A percentile compares a stretch with the other conserved stretches of the same genome.
Evolutionary conservation across 2,888 invertebrate species (phyloP).

Genomic region (Blera fallax): DNA sequence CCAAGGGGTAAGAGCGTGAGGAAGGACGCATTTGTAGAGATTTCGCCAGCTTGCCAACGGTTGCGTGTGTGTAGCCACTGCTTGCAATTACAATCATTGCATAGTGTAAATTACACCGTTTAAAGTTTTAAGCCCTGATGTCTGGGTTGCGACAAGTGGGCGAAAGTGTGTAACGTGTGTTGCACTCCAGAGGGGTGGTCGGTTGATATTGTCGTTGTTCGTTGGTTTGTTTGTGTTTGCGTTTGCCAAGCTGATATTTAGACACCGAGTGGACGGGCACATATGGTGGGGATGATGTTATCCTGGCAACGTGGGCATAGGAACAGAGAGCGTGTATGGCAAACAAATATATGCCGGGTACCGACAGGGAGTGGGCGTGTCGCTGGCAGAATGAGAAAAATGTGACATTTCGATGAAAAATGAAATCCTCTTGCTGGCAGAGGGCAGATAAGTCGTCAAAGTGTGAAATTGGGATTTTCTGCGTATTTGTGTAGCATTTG

Average conservation of each 20-base stretch:
- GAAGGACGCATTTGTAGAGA: slow-evolving; percentile 31
- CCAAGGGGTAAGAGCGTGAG: not conserved
- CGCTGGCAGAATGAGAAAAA: slow-evolving; percentile 31
- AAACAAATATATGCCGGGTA: slow-evolving; percentile 44
- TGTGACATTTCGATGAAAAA: slow-evolving; percentile 70
- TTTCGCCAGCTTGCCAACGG: slow-evolving; percentile 13
- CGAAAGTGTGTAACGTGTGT: not conserved
- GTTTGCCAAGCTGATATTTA: slow-evolving; percentile 63
- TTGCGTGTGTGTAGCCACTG: slow-evolving; percentile 40
- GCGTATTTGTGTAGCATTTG: slow-evolving; percentile 52
- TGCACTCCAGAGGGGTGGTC: not conserved
- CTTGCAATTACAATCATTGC: slow-evolving; percentile 69
- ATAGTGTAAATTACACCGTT: slow-evolving; percentile 68
- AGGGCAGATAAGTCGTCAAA: slow-evolving; percentile 69
- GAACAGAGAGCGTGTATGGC: not conserved
- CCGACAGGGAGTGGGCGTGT: slow-evolving; percentile 46
- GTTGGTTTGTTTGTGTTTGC: slow-evolving; percentile 62
- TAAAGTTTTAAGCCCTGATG: slow-evolving; percentile 69
- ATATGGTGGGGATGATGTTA: slow-evolving; percentile 58
- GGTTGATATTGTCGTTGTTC: slow-evolving; percentile 32
- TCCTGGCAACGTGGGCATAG: not conserved
- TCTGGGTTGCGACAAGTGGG: slow-evolving; percentile 45
- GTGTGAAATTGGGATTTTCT: slow-evolving; percentile 71
- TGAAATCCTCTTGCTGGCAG: slow-evolving; percentile 59
- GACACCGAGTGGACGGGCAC: slow-evolving; percentile 55